Base-by-base conservation (phyloP, 2,888 invertebrate species). In the Tenthredo scrophulariae region DNA sequence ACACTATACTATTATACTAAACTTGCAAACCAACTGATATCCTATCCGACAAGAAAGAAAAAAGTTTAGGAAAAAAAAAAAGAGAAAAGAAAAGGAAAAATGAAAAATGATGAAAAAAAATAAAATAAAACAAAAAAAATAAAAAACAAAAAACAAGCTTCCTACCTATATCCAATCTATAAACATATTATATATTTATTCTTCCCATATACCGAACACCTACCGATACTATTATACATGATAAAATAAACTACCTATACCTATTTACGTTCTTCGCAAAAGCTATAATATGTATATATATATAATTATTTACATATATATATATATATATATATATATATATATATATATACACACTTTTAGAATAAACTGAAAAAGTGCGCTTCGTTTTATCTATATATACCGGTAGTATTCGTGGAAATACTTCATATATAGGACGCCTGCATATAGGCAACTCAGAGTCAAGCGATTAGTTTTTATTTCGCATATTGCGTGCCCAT, bases 61-160 rank as follows among this genome's bases (percentile, higher is more conserved):
- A 10, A 29, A 65, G 1, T 37, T 7, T 29, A 4, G 0, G 6
- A 87, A 84, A 86, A 84, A 88, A 37, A 37, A 37, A 87, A 88
- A 85, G 0, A 7, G 2, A 40, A 87, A 83, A 86, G 84, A 88
- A 86, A 88, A 85, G 88, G 86, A 88, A 54, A 65, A 86, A 86
- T 54, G 40, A 77, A 70, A 86, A 62, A 72, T 80, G 84, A 86
- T 85, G 84, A 58, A 86, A 88, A 85, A 80, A 22, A 22, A n/a
- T n/a, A 54, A 33, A 33, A 3, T 7, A 37, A 37, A 58, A 58
- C 1, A 58, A 58, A 6, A 26, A 62, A 62, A 62, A 22, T 86
- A 85, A 85, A 85, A 85, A 75, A 88, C 79, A 84, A 87, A 87
- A 88, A 85, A 85, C 80, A 82, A 43, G 74, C 74, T 74, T 74